Percentiles rank a stretch among this genome's conserved stretches.
Conservation (phyloP, 2,888 invertebrate genomes). For the Crematogaster levior region DNA sequence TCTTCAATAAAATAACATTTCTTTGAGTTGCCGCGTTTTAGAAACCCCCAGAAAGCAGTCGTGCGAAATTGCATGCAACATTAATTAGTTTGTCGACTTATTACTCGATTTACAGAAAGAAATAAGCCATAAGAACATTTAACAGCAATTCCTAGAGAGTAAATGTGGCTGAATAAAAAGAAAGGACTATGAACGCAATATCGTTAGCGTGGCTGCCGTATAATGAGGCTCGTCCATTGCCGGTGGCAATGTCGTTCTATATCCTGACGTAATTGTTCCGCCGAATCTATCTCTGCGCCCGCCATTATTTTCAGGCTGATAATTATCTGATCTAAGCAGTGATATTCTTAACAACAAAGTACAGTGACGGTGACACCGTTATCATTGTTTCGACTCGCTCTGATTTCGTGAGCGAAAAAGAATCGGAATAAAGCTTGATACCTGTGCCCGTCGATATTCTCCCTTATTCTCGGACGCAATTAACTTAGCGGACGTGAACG, state of each 20-base stretch:
- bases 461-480: slow-evolving; percentile 59
- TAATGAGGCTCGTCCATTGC: slow-evolving; percentile 15
- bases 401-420: background rate
- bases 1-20: background rate
- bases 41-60: background rate
- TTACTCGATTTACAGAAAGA: slow-evolving; percentile 13
- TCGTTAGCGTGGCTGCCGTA: slow-evolving; percentile 6
- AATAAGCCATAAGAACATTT: slow-evolving; percentile 12
- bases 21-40: background rate
- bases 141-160: slow-evolving; percentile 16
- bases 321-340: slow-evolving; percentile 22
- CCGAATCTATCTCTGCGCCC: slow-evolving; percentile 10
- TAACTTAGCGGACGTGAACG: slow-evolving; percentile 56
- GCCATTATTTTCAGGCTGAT: slow-evolving; percentile 11
- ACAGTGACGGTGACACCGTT: background rate
- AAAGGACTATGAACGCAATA: background rate
- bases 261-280: slow-evolving; percentile 32
- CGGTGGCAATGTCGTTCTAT: background rate
- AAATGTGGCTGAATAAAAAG: slow-evolving; percentile 32
- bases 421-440: slow-evolving; percentile 49
- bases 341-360: slow-evolving; percentile 4
- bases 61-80: background rate
- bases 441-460: slow-evolving; percentile 41
- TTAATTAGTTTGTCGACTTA: background rate
- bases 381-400: background rate